Evolutionary conservation across 2,113 vertebrate genomes (phyloP).

Genomic region (Gopherus evgoodei): DNA sequence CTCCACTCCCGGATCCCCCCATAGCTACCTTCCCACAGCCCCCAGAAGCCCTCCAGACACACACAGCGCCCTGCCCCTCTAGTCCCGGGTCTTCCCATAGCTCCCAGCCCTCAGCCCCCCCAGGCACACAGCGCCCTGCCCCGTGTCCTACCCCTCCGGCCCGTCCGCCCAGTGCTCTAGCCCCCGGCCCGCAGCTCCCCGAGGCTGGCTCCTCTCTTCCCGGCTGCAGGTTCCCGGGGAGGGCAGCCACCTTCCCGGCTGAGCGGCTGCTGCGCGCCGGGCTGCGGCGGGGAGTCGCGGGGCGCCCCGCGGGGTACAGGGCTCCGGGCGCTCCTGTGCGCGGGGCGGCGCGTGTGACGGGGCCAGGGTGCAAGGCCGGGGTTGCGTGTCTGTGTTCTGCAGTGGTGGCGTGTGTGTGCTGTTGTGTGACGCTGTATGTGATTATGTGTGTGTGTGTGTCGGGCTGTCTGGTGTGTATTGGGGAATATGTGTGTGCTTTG

Average conservation of each 20-base stretch:
- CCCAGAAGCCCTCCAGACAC: too few relatives aligned
- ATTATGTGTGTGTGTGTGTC: neutral
- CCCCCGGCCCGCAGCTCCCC: neutral
- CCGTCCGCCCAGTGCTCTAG: too few relatives aligned
- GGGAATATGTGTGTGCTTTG: neutral
- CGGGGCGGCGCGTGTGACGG: neutral
- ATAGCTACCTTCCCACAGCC: too few relatives aligned
- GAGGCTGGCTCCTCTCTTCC: neutral
- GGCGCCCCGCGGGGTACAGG: neutral
- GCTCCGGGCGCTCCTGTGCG: neutral
- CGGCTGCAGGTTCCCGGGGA: accelerated
- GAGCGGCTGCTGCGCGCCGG: accelerated
- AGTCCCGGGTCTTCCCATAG: too few relatives aligned
- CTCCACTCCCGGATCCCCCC: too few relatives aligned
- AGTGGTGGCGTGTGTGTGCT: neutral
- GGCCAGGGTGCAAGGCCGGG: neutral
- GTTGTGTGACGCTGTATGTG: neutral
- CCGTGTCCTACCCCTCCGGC: too few relatives aligned
- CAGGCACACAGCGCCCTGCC: neutral
- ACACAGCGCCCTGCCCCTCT: too few relatives aligned
- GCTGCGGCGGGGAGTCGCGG: neutral
- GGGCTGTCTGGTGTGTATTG: neutral
- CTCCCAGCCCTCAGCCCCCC: too few relatives aligned
- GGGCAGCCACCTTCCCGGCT: too few relatives aligned
- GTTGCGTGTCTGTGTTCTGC: neutral